Percentiles rank a stretch among this genome's conserved stretches.
phyloP scores from a whole-genome alignment of 1,140 invertebrate species.

The Atta texana region DNA sequence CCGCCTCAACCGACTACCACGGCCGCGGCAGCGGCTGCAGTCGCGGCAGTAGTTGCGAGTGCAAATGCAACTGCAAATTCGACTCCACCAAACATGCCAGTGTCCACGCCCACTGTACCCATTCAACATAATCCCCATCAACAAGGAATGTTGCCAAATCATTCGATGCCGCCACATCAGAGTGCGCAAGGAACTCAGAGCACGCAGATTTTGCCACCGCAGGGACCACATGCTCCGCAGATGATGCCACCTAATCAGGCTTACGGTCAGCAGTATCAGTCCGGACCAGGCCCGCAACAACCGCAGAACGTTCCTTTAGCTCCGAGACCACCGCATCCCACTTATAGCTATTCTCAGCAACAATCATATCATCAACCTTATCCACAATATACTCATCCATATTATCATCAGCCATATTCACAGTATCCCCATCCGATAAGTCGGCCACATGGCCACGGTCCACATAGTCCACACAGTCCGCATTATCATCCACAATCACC shows the following conservation, averaged over 20 bases:
- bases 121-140: constrained; percentile 80
- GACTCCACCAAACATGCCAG: constrained; percentile 75
- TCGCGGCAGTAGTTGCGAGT: constrained; percentile 72
- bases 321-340: constrained; percentile 88
- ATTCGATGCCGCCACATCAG: constrained; percentile 81
- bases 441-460: constrained; percentile 86
- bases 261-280: constrained; percentile 82
- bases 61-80: constrained; percentile 75
- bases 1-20: constrained; percentile 62
- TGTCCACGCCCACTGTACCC: constrained; percentile 72
- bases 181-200: constrained; percentile 75
- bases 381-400: constrained; percentile 88
- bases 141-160: constrained; percentile 82
- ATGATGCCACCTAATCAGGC: constrained; percentile 87
- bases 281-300: constrained; percentile 82
- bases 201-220: constrained; percentile 77
- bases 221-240: constrained; percentile 79
- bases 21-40: constrained; percentile 68
- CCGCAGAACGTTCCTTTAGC: constrained; percentile 86
- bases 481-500: constrained; percentile 84
- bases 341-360: constrained; percentile 88
- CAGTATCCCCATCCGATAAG: constrained; percentile 87
- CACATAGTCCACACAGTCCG: constrained; percentile 82
- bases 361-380: constrained; percentile 88
- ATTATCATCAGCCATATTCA: constrained; percentile 88